Percentiles rank a stretch among this genome's conserved stretches.
phyloP scores from a whole-genome alignment of 2,113 vertebrate species.

The Gambusia holbrooki region DNA sequence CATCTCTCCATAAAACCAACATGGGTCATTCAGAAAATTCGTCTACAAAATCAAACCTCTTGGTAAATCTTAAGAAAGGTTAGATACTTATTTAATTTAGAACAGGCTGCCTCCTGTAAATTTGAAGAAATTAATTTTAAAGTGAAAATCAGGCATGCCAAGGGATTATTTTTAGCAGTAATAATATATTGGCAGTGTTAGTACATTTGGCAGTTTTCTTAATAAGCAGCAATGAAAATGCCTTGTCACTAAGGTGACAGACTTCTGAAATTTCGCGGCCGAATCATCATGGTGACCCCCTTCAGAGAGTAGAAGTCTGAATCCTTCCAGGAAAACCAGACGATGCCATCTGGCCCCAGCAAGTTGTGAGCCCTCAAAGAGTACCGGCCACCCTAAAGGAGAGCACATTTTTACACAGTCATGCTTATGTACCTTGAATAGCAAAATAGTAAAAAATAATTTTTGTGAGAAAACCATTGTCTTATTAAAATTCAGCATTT shows the following conservation, averaged over 20 bases:
- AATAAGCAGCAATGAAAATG: not conserved
- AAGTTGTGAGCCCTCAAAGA: constrained; percentile 74
- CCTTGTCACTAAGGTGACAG: constrained; percentile 68
- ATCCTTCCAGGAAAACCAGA: constrained; percentile 88
- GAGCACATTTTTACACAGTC: too few species aligned
- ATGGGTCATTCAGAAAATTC: too few species aligned
- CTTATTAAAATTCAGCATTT: too few species aligned
- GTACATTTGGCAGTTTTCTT: not conserved
- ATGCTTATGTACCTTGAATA: not conserved
- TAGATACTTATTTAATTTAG: not conserved
- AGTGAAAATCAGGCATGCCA: not conserved
- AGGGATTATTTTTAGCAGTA: not conserved
- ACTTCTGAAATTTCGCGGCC: constrained; percentile 78
- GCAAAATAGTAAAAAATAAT: too few species aligned
- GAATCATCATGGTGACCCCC: constrained; percentile 86
- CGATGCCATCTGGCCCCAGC: constrained; percentile 82
- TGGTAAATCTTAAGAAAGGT: not conserved
- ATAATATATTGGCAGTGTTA: too few species aligned
- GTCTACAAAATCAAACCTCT: too few species aligned
- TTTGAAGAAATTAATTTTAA: not conserved
- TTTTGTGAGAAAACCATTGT: too few species aligned
- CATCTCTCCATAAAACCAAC: too few species aligned
- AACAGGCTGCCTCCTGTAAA: not conserved
- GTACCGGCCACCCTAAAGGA: constrained; percentile 81
- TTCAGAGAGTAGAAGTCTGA: constrained; percentile 87